A percentile compares a stretch with the other conserved stretches of the same genome.
phyloP scores from a whole-genome alignment of 2,797 vertebrate species.

The Chrysocyon brachyurus region DNA sequence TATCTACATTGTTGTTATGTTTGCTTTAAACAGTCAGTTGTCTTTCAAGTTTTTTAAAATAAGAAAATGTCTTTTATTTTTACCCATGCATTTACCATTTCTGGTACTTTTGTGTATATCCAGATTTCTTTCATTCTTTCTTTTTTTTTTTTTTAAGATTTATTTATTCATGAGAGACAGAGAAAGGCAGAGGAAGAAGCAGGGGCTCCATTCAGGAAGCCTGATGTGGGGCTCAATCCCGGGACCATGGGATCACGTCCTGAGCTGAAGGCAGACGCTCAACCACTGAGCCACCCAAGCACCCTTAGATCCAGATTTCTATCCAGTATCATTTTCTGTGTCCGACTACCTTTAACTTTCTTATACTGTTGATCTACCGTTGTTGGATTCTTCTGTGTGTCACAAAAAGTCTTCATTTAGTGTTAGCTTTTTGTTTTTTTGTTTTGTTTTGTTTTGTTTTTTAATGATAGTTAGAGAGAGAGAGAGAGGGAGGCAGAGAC shows the following conservation, averaged over 20 bases:
- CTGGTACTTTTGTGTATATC: not conserved
- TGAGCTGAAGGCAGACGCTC: not conserved
- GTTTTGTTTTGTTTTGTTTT: no score
- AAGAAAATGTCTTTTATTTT: not conserved
- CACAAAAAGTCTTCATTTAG: not conserved
- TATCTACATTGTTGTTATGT: not conserved
- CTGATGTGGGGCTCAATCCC: not conserved
- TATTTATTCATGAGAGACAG: not conserved
- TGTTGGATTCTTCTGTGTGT: not conserved
- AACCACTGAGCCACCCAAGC: not conserved
- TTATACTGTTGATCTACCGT: not conserved
- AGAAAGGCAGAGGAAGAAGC: no score
- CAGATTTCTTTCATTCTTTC: not conserved
- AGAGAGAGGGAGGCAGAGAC: no score
- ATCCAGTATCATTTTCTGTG: not conserved
- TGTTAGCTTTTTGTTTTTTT: not conserved
- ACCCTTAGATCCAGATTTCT: not conserved
- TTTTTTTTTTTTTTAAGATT: no score
- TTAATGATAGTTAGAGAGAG: no score
- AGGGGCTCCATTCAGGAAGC: not conserved
- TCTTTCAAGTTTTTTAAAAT: not conserved
- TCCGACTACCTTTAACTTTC: not conserved
- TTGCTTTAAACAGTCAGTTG: not conserved
- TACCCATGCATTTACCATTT: not conserved
- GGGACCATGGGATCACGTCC: not conserved